Evolutionary conservation across 1,140 invertebrate species (phyloP), one percentile per base, ranked within the genome.

Genomic region (Temnothorax curvispinosus): DNA sequence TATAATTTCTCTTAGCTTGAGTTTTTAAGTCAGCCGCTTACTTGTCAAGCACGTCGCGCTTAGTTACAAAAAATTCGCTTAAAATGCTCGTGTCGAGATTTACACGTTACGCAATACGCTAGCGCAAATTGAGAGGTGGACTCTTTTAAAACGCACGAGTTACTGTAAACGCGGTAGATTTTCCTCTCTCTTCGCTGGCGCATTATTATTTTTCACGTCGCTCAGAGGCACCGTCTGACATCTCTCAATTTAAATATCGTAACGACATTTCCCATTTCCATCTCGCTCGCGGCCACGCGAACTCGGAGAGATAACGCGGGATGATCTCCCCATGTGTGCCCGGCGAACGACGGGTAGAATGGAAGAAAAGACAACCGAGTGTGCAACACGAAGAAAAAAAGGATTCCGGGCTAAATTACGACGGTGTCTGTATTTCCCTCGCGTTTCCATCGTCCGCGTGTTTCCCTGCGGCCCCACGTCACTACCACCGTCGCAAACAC

Each of bases 211-310:
- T 81, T 56, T n/a, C 62, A 21, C 47, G 62, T 81, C 50, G 77
- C 64, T 71, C 64, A 15, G n/a, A 50, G 64, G 35, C 35, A 44
- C 47, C n/a, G 21, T 54, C 35, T 81, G 77, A 81, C 35, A 71
- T 69, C 64, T 54, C 77, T 54, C 64, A 56, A 81, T 81, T 81
- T 81, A 81, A 69, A 69, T 81, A 54, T 71, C 50, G 35, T 81
- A 81, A 80, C 77, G 27, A 50, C 77, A 71, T 69, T 69, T 80
- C 13, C 64, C 64, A 69, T 81, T 81, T 81, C 50, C 77, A 69
- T 81, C n/a, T 69, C 35, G 32, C 64, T 32, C 50, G 64, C 41
- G 58, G 75, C 62, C 56, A 77, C 35, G 58, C 69, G 32, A 75
- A 9, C 38, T 44, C 52, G 35, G 7, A 32, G 13, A 69, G 21